Base-by-base conservation (phyloP, 2,797 vertebrate species). In the Bucorvus abyssinicus region DNA sequence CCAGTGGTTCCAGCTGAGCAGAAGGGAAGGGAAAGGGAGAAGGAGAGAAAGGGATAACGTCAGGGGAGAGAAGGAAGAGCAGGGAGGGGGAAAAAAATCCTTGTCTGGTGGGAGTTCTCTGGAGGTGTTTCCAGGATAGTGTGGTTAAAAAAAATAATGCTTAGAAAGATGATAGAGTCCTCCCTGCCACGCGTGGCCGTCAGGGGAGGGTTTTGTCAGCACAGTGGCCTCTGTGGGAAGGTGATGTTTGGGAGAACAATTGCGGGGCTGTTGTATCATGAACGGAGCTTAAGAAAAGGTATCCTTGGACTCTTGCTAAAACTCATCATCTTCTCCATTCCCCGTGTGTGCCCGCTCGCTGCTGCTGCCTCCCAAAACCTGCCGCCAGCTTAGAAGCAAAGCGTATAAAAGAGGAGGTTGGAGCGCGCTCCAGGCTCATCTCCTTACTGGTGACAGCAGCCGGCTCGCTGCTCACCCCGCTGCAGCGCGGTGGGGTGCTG, bases 171-270 rank as follows among this genome's bases (percentile, higher is more conserved):
- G 50, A 83, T 26, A 2, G 68, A 45, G 75, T 26, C 14, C 44
- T 68, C 32, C 77, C 32, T 57, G 29, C 52, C 29, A 23, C 1
- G 1, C 1, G 3, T 34, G 70, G 44, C 70, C 1, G 0, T 20
- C 8, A 89, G 97, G 95, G 96, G 81, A 24, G 79, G 74, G 81
- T 89, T 97, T 94, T 94, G 95, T 89, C 93, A 52, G 36, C 15
- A 15, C 27, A 15, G 96, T 81, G 98, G 94, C 95, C 95, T 94
- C 81, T 95, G 84, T 78, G 95, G 96, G 96, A 97, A 97, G 96
- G 97, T 97, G 98, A 96, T 92, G 95, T 92, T 97, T 86, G 90
- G 97, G 98, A 98, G 97, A 98, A 98, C 98, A 98, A 98, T 98
- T 96, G 96, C 92, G 27, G 83, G 95, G 97, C 97, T 98, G 98